These are phyloP conservation scores for Lacerta viridis DNA, from an alignment of 2,797 vertebrate species.

Conservation along the genomic window DNA sequence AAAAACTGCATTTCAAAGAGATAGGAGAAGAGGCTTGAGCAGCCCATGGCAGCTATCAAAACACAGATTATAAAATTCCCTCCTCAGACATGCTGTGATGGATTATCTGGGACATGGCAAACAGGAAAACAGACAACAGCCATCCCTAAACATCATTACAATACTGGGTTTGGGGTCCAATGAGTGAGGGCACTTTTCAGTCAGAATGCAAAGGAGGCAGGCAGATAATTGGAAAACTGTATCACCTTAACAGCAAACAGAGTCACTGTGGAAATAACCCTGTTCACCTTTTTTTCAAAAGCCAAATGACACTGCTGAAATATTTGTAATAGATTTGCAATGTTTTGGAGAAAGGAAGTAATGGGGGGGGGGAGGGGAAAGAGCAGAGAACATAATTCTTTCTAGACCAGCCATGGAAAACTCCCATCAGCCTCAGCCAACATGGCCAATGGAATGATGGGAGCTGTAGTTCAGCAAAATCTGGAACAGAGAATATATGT, in stretches of 20 bases:
- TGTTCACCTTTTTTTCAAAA: not conserved
- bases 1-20: not conserved
- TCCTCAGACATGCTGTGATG: not conserved
- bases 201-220: not conserved
- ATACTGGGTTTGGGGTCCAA: not conserved
- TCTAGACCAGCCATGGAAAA: not conserved
- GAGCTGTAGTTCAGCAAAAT: not conserved
- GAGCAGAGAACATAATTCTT: not conserved
- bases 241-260: not conserved
- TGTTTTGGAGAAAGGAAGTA: not conserved
- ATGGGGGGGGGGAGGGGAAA: too few relatives aligned
- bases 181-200: not conserved
- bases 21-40: not conserved
- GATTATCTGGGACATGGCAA: not conserved
- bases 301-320: not conserved
- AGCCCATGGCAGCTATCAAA: not conserved
- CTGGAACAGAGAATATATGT: not conserved
- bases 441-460: not conserved
- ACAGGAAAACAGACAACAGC: not conserved
- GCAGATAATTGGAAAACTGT: too few relatives aligned
- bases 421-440: not conserved
- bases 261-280: not conserved
- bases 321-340: not conserved
- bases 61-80: not conserved
- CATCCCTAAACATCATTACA: not conserved